phyloP scores from a whole-genome alignment of 30 jellyfish, hydroid and myxozoan species.

The Hydractinia symbiolongicarpus region DNA sequence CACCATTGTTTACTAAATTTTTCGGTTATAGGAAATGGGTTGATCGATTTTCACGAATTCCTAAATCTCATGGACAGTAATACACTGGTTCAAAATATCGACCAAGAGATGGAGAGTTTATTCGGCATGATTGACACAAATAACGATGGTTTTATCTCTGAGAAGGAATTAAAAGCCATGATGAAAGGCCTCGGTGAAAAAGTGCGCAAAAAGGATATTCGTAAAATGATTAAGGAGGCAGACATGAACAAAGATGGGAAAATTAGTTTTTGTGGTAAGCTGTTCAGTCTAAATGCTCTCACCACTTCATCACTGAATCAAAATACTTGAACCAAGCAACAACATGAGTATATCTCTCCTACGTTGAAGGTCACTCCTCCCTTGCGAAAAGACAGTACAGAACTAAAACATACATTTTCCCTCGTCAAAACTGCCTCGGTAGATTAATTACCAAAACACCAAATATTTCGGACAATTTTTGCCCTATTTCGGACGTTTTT shows the following conservation, averaged over 20 bases:
- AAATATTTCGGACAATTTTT: no score
- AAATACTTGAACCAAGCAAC: no score
- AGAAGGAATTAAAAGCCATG: slow-evolving; percentile 28
- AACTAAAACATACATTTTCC: no score
- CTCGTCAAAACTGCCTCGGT: no score
- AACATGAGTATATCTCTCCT: no score
- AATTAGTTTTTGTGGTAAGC: slow-evolving; percentile 27
- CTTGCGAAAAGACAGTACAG: no score
- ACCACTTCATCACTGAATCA: no score
- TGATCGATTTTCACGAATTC: slow-evolving; percentile 30
- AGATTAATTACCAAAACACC: no score
- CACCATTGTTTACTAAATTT: background rate
- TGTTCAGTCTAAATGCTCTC: background rate
- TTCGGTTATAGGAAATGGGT: slow-evolving; percentile 29
- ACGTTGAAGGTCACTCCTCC: no score
- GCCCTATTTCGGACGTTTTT: no score
- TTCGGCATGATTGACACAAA: slow-evolving; percentile 27
- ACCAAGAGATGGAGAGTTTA: slow-evolving; percentile 24
- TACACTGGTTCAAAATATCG: slow-evolving; percentile 10
- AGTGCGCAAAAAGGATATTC: slow-evolving; percentile 29
- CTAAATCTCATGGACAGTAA: slow-evolving; percentile 20
- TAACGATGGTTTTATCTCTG: slow-evolving; percentile 26
- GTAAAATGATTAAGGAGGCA: slow-evolving; percentile 39
- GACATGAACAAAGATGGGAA: slow-evolving; percentile 34
- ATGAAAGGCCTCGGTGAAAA: slow-evolving; percentile 37